phyloP scores from a whole-genome alignment of 2,797 vertebrate genomes.

The Cheirogaleus major region DNA sequence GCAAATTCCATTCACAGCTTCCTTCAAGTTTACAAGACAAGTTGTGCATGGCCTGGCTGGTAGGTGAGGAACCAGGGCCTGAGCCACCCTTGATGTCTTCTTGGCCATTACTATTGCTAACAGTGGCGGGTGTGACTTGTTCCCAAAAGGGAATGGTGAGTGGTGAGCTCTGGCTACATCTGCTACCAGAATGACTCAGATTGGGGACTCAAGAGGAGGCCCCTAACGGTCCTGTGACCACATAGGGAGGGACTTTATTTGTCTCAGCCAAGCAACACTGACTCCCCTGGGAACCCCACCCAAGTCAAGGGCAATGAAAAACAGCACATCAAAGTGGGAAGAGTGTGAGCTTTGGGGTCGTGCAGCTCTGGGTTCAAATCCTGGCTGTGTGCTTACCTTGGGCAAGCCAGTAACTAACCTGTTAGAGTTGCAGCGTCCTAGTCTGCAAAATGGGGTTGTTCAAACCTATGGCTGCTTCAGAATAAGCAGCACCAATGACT shows the following conservation, averaged over 20 bases:
- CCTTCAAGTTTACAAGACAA: not conserved
- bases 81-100: not conserved
- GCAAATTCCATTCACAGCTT: not conserved
- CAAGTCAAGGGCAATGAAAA: not conserved
- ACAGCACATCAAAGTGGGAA: not conserved
- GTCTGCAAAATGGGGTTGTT: not conserved
- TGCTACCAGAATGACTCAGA: not conserved
- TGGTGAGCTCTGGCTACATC: not conserved
- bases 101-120: not conserved
- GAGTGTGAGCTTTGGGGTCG: not conserved
- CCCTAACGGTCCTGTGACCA: not conserved
- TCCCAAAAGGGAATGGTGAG: not conserved
- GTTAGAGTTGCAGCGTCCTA: not conserved
- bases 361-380: not conserved
- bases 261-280: not conserved
- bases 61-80: not conserved
- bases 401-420: not conserved
- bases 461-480: not conserved
- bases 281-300: not conserved
- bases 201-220: fast-evolving
- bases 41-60: not conserved
- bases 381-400: not conserved
- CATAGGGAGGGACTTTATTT: not conserved
- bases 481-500: not conserved
- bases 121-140: not conserved